Percentiles rank a stretch among this genome's conserved stretches.
Evolutionary conservation across 2,888 invertebrate genomes (phyloP).

Genomic region (Leistus spinibarbis): DNA sequence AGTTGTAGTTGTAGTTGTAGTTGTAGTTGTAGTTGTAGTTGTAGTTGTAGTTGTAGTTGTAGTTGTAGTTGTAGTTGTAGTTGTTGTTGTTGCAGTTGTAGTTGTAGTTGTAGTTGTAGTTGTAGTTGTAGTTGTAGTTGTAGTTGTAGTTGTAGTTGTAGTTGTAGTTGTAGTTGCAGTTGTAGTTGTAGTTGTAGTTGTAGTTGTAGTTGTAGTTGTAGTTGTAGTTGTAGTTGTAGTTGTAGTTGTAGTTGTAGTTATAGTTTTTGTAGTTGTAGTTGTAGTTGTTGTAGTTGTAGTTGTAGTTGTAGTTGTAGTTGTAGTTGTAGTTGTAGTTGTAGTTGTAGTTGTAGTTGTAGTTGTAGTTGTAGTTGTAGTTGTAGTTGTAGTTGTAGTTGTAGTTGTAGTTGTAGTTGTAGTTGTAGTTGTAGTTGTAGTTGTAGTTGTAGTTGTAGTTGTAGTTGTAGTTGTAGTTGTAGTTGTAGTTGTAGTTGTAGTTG

Average conservation of each 20-base stretch:
- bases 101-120: slow-evolving; percentile 17
- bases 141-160: slow-evolving; percentile 14
- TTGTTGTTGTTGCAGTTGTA: slow-evolving; percentile 27
- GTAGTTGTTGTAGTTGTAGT: slow-evolving; percentile 7
- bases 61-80: slow-evolving; percentile 4
- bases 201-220: slow-evolving; percentile 14
- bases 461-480: slow-evolving; percentile 16
- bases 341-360: slow-evolving; percentile 13
- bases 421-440: slow-evolving; percentile 12
- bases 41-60: not conserved
- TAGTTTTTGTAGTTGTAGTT: slow-evolving; percentile 13
- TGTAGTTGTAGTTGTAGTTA: slow-evolving; percentile 8
- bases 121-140: not conserved
- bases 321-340: slow-evolving; percentile 1
- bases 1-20: too few relatives aligned
- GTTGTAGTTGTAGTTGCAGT: slow-evolving; percentile 19
- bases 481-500: slow-evolving; percentile 9
- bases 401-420: not conserved
- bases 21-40: too few relatives aligned
- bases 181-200: slow-evolving; percentile 19
- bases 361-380: slow-evolving; percentile 17
- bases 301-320: not conserved
- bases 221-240: not conserved
- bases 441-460: slow-evolving; percentile 15
- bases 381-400: slow-evolving; percentile 11